phyloP scores from a whole-genome alignment of 2,797 vertebrate species.

The Chelon auratus region DNA sequence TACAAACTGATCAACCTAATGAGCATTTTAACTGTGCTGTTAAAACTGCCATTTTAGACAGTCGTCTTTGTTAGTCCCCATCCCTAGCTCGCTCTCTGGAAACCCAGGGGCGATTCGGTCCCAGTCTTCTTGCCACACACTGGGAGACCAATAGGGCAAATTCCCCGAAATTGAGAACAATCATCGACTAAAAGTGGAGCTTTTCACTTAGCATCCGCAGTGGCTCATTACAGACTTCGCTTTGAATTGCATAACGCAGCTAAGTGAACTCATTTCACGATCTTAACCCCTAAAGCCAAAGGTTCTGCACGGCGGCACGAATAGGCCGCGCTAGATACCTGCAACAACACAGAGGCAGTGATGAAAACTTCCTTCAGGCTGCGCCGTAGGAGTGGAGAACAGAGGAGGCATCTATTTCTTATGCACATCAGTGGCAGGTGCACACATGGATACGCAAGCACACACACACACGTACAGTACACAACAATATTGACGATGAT shows the following conservation, averaged over 20 bases:
- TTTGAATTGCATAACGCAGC: slow-evolving; percentile 51
- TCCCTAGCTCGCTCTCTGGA: not conserved
- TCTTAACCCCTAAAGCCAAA: slow-evolving; percentile 34
- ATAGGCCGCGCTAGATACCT: slow-evolving; percentile 48
- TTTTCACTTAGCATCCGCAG: slow-evolving; percentile 49
- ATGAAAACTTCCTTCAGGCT: slow-evolving; percentile 77
- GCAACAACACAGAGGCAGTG: slow-evolving; percentile 62
- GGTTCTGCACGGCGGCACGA: slow-evolving; percentile 41
- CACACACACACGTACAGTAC: slow-evolving; percentile 46
- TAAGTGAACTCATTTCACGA: slow-evolving; percentile 51
- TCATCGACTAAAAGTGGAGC: slow-evolving; percentile 44
- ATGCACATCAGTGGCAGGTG: slow-evolving; percentile 63
- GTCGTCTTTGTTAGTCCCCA: not conserved
- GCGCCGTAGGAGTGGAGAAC: slow-evolving; percentile 73
- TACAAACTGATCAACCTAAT: not conserved
- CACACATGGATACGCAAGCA: slow-evolving; percentile 61
- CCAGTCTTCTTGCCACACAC: slow-evolving; percentile 53
- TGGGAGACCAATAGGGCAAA: slow-evolving; percentile 41
- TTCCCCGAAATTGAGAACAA: slow-evolving; percentile 46
- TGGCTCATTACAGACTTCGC: slow-evolving; percentile 53
- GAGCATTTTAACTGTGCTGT: not conserved
- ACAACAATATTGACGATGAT: slow-evolving; percentile 65
- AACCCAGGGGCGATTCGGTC: slow-evolving; percentile 38
- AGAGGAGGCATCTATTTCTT: slow-evolving; percentile 66
- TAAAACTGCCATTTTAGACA: not conserved